phyloP scores from a whole-genome alignment of 2,888 invertebrate genomes.

The Amblyjoppa proteus region DNA sequence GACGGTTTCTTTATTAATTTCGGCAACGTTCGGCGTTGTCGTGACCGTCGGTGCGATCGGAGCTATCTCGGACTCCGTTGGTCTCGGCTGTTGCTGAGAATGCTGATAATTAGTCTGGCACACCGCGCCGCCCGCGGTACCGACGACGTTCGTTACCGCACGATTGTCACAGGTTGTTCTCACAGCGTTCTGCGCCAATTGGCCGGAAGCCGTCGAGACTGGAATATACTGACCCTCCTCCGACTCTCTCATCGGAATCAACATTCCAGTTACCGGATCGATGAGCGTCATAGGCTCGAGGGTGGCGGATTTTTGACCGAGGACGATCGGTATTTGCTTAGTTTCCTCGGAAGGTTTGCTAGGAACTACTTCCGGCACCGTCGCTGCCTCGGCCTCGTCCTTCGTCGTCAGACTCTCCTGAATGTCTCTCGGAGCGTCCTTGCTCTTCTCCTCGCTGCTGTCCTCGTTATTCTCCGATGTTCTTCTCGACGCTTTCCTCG shows the following conservation, averaged over 20 bases:
- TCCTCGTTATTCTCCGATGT: conserved; percentile 89
- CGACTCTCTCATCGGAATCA: conserved; percentile 90
- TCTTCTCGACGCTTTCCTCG: conserved; percentile 88
- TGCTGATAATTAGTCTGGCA: conserved; percentile 57
- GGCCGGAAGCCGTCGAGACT: conserved; percentile 81
- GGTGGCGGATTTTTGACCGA: conserved; percentile 75
- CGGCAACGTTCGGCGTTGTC: conserved; percentile 80
- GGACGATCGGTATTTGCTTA: conserved; percentile 24
- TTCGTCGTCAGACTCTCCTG: conserved; percentile 39
- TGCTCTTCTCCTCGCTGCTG: conserved; percentile 87
- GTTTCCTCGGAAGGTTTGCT: conserved; percentile 44
- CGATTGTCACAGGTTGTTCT: conserved; percentile 73
- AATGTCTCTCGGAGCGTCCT: conserved; percentile 67
- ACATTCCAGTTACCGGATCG: conserved; percentile 91
- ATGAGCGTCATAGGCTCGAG: conserved; percentile 89
- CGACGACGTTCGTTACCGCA: conserved; percentile 65
- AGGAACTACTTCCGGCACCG: not conserved
- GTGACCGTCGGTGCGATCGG: conserved; percentile 76
- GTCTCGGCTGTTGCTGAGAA: conserved; percentile 63
- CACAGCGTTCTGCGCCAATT: conserved; percentile 68
- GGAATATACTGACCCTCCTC: conserved; percentile 90
- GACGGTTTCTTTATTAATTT: conserved; percentile 73
- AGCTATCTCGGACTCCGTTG: conserved; percentile 70
- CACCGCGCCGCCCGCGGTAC: conserved; percentile 55
- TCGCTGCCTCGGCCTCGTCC: conserved; percentile 40